These are phyloP conservation scores for Hippasteria phrygiana DNA, from an alignment of 53 echinoderm and acorn worm species.

Conservation along the genomic window DNA sequence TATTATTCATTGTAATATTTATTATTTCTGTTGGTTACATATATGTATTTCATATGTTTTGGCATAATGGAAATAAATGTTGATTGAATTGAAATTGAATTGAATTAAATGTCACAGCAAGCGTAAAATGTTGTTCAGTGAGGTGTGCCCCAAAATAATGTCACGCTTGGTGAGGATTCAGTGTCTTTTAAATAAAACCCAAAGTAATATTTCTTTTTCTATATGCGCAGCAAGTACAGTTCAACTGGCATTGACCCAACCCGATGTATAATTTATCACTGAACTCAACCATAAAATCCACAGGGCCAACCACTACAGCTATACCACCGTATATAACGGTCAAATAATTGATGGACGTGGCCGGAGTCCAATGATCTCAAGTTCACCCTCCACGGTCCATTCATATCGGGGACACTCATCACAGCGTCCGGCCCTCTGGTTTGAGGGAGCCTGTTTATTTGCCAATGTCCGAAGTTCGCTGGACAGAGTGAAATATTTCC, in stretches of 20 bases:
- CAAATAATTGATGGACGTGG: neutral
- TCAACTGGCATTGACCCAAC: neutral
- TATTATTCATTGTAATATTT: too few relatives aligned
- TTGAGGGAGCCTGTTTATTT: constrained; percentile 13
- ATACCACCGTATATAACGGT: constrained; percentile 31
- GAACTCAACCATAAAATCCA: neutral
- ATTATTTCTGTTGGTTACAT: too few relatives aligned
- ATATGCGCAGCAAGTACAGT: neutral
- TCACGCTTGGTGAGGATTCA: neutral
- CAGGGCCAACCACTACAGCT: neutral
- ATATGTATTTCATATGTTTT: too few relatives aligned
- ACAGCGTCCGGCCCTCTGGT: neutral
- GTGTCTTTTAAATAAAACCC: neutral
- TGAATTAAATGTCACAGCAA: too few relatives aligned
- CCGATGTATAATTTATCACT: constrained; percentile 12
- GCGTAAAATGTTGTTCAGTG: too few relatives aligned
- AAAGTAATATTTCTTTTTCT: too few relatives aligned
- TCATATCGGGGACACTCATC: constrained; percentile 13
- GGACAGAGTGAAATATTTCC: neutral
- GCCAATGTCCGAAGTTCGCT: constrained; percentile 24
- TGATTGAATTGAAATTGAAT: too few relatives aligned
- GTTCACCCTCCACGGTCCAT: constrained; percentile 2
- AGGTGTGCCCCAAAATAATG: too few relatives aligned
- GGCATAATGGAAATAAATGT: too few relatives aligned
- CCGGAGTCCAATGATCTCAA: constrained; percentile 11